phyloP scores from a whole-genome alignment of 2,888 invertebrate genomes.

The Chaetoderma sp. region DNA sequence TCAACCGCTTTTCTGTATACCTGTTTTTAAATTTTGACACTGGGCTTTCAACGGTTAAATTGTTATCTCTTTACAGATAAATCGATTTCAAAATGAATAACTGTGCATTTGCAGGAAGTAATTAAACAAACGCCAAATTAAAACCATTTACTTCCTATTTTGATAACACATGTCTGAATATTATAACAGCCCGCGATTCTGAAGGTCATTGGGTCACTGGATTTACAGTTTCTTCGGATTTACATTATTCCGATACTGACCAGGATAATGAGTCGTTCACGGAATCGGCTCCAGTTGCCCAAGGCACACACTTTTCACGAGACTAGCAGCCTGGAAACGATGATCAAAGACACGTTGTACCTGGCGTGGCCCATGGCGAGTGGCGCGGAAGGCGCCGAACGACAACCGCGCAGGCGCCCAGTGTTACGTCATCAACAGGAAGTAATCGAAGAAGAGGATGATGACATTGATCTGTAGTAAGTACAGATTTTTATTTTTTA shows the following conservation, averaged over 20 bases:
- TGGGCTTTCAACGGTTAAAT: too few species aligned
- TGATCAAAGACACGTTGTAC: constrained; percentile 50
- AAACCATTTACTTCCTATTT: too few species aligned
- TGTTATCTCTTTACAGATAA: too few species aligned
- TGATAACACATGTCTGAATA: too few species aligned
- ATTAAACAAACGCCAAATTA: too few species aligned
- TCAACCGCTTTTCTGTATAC: too few species aligned
- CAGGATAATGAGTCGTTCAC: constrained; percentile 36
- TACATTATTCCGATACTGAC: not conserved
- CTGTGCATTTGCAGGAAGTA: too few species aligned
- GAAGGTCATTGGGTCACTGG: too few species aligned
- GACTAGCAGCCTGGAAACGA: constrained; percentile 43
- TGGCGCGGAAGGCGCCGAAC: constrained; percentile 20
- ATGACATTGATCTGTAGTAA: constrained; percentile 25
- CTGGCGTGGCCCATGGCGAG: constrained; percentile 50
- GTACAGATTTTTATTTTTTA: not conserved
- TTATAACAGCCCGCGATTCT: too few species aligned
- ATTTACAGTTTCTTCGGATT: too few species aligned
- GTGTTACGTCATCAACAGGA: constrained; percentile 33
- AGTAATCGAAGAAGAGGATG: constrained; percentile 39
- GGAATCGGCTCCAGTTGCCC: constrained; percentile 37
- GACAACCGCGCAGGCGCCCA: constrained; percentile 16
- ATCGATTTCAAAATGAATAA: too few species aligned
- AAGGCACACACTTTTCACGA: constrained; percentile 43
- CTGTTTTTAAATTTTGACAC: too few species aligned